Evolutionary conservation across 2,797 vertebrate genomes (phyloP).

Genomic region (Galaxias olidus): DNA sequence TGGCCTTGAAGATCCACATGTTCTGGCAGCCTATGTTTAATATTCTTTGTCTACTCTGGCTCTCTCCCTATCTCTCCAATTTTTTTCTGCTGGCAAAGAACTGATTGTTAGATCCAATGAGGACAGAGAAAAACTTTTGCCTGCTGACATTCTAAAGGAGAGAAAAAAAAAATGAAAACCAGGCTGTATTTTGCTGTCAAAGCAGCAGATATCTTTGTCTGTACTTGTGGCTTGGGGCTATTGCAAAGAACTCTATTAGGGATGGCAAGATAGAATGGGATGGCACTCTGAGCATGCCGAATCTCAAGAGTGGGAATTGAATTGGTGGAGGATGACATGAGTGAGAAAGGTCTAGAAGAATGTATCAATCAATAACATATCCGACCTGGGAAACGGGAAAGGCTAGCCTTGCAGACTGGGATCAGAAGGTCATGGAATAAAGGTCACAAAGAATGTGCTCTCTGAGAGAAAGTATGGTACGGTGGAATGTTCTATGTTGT

Average conservation of each 20-base stretch:
- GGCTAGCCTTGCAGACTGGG: not conserved
- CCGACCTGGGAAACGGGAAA: not conserved
- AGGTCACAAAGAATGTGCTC: no score
- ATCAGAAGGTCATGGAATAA: not conserved
- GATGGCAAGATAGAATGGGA: not conserved
- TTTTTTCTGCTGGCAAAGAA: conserved; percentile 6
- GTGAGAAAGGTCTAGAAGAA: conserved; percentile 1
- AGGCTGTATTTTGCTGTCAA: conserved; percentile 12
- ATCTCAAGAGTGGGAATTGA: conserved; percentile 18
- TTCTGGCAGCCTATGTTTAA: conserved; percentile 30
- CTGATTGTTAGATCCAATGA: conserved; percentile 21
- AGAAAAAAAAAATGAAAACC: not conserved
- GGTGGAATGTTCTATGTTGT: no score
- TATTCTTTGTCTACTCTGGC: conserved; percentile 17
- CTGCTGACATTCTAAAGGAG: not conserved
- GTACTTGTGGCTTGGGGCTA: conserved; percentile 7
- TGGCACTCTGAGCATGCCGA: conserved; percentile 12
- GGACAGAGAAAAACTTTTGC: not conserved
- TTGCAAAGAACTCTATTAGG: conserved; percentile 21
- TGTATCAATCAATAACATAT: not conserved
- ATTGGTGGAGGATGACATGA: conserved; percentile 16
- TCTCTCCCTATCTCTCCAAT: conserved; percentile 6
- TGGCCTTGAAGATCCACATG: conserved; percentile 33
- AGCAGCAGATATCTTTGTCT: conserved; percentile 19
- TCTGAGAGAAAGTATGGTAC: no score